Base-by-base conservation (phyloP, 2,113 vertebrate species). In the Addax nasomaculatus region DNA sequence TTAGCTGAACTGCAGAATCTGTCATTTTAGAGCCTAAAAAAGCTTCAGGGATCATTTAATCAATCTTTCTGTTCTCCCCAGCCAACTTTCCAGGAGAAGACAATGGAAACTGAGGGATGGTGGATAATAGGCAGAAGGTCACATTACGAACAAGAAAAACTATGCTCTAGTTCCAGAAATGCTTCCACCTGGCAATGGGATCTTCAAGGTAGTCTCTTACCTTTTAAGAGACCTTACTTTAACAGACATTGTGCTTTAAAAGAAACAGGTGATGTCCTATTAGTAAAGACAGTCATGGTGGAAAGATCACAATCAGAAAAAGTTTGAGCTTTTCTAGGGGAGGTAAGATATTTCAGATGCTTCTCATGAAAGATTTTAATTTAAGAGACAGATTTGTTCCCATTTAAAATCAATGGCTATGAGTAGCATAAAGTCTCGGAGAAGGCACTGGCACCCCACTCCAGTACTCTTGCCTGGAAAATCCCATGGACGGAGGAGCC, bases 391-490 rank as follows among this genome's bases (percentile, higher is more conserved):
- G 21, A 84, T 43, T 81, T 25, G 55, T 47, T 16, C 19, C 29
- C 45, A 92, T n/a, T 95, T 84, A 85, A 95, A 87, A 80, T 80
- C 55, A 96, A 70, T 70, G 78, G 49, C 55, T 81, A 58, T 78
- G 55, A 96, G 80, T 45, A 89, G n/a, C 47, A 89, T 85, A 45
- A 94, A 89, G 51, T 60, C 80, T 94, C 10, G 4, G 57, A 58
- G 25, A 58, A 58, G 57, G 57, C 10, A 5, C 57, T 58, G 57
- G 57, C 57, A 12, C 57, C 25, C 10, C 25, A 58, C 25, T 58
- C 25, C 57, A 58, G 57, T 27, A 12, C 57, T 27, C 25, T 58
- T 58, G 25, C 25, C 57, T 58, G 25, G 57, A 58, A 58, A 58
- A 58, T 27, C 10, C 57, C 57, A 58, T 27, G 25, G 57, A 58